phyloP scores from a whole-genome alignment of 64 coral and sea anemone genomes.

The Actinia tenebrosa region DNA sequence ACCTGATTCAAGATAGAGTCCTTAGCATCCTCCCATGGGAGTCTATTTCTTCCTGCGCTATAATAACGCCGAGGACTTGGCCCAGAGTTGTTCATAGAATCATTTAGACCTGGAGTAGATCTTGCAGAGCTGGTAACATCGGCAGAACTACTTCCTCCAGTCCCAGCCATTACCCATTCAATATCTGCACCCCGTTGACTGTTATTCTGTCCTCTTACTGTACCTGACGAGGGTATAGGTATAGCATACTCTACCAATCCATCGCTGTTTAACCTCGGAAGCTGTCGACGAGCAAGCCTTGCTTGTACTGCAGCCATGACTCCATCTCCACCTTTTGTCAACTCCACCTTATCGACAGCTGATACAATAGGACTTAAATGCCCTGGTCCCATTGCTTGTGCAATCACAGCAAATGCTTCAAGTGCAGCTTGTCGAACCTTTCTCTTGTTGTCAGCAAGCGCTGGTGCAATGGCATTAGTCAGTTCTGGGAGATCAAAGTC shows the following conservation, averaged over 20 bases:
- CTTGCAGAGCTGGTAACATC: conserved; percentile 64
- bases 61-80: conserved; percentile 83
- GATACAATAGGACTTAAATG: conserved; percentile 77
- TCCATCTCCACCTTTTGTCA: conserved; percentile 85
- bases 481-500: conserved; percentile 91
- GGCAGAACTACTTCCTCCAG: conserved; percentile 64
- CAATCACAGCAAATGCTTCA: conserved; percentile 97
- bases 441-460: conserved; percentile 80
- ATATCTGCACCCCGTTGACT: conserved; percentile 88
- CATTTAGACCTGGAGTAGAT: conserved; percentile 90
- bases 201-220: conserved; percentile 59
- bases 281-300: conserved; percentile 78
- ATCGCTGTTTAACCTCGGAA: conserved; percentile 91
- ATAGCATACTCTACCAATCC: conserved; percentile 97
- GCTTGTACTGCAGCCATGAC: conserved; percentile 89
- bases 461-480: conserved; percentile 77
- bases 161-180: conserved; percentile 95
- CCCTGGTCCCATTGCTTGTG: conserved; percentile 95
- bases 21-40: conserved; percentile 78
- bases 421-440: conserved; percentile 89
- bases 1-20: conserved; percentile 9
- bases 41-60: conserved; percentile 85
- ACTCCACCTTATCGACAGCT: conserved; percentile 74
- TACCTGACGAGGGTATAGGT: conserved; percentile 81
- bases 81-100: conserved; percentile 77